phyloP scores from a whole-genome alignment of 2,797 vertebrate species.

The Halcyon badia region DNA sequence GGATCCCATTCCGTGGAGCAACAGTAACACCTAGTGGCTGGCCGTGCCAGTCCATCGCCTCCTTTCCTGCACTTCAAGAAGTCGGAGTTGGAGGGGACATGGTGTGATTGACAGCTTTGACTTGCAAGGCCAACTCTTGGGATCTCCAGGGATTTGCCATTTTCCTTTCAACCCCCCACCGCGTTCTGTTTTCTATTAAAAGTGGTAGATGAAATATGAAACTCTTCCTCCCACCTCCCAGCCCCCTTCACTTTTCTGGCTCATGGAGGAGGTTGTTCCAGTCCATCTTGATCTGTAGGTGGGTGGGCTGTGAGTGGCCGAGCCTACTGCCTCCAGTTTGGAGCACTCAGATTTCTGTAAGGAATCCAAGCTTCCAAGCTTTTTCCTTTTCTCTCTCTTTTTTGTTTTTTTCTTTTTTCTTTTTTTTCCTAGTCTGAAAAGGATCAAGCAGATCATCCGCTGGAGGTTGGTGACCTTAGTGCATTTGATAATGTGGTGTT shows the following conservation, averaged over 20 bases:
- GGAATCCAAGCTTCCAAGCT: slow-evolving; percentile 3
- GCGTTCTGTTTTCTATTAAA: slow-evolving; percentile 73
- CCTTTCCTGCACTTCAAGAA: neutral
- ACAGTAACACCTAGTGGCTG: slow-evolving; percentile 74
- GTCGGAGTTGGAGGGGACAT: neutral
- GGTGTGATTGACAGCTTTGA: slow-evolving; percentile 54
- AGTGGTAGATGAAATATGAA: slow-evolving; percentile 71
- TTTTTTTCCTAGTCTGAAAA: neutral
- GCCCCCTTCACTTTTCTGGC: slow-evolving; percentile 44
- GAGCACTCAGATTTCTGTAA: slow-evolving; percentile 42
- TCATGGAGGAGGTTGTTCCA: slow-evolving; percentile 24
- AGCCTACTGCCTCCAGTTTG: slow-evolving; percentile 30
- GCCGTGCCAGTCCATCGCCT: neutral
- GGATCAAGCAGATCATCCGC: slow-evolving; percentile 37
- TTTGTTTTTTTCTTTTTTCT: neutral
- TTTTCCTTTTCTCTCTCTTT: neutral
- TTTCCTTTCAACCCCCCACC: slow-evolving; percentile 58
- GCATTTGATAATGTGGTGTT: slow-evolving; percentile 57
- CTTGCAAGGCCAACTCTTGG: slow-evolving; percentile 14
- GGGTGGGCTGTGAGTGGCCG: slow-evolving; percentile 68
- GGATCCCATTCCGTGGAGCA: slow-evolving; percentile 39
- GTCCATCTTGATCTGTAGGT: slow-evolving; percentile 59
- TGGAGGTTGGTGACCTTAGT: slow-evolving; percentile 46
- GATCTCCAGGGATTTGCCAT: slow-evolving; percentile 32
- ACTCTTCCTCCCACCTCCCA: slow-evolving; percentile 37